Evolutionary conservation across 2,113 vertebrate species (phyloP).

Genomic region (Mus musculus): DNA sequence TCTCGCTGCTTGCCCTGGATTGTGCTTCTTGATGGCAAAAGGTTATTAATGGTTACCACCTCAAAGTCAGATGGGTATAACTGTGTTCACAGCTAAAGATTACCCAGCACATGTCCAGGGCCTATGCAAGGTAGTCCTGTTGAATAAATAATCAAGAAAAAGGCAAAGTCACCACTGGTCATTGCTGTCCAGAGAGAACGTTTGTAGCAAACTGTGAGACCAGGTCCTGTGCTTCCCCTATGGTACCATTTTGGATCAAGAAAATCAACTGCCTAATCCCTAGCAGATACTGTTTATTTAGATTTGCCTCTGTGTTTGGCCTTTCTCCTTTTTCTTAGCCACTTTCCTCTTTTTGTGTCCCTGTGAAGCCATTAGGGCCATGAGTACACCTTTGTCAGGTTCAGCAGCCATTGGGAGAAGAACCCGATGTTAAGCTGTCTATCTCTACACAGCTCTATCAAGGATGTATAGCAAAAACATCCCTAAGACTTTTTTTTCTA

Average conservation of each 20-base stretch:
- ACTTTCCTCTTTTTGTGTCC: background rate
- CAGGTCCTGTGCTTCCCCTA: background rate
- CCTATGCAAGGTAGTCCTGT: background rate
- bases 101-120: fast-evolving
- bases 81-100: background rate
- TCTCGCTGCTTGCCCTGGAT: background rate
- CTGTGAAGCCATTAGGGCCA: background rate
- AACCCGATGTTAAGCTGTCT: background rate
- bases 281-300: background rate
- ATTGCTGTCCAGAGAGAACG: background rate
- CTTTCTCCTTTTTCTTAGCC: background rate
- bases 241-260: slow-evolving; percentile 11
- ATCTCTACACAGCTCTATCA: background rate
- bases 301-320: background rate
- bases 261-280: background rate
- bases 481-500: background rate
- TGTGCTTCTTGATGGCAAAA: background rate
- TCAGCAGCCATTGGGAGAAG: background rate
- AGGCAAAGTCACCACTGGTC: background rate
- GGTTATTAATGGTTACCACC: background rate
- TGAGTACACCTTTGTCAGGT: background rate
- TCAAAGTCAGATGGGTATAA: background rate
- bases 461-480: background rate
- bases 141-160: background rate
- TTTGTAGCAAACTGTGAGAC: background rate